Evolutionary conservation across 2,888 invertebrate genomes (phyloP).

Genomic region (Patella depressa): DNA sequence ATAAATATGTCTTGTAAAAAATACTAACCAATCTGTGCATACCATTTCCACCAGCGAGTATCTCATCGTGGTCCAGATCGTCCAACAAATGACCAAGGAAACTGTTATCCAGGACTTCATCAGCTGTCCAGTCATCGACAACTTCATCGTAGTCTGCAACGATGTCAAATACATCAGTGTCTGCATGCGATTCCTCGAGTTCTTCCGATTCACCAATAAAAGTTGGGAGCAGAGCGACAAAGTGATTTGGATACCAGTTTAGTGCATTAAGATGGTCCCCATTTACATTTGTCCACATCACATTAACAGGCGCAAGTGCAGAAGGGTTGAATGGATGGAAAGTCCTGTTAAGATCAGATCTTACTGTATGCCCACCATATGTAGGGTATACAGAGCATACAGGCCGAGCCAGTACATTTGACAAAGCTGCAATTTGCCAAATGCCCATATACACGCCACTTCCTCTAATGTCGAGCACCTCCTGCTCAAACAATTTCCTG

Average conservation of each 20-base stretch:
- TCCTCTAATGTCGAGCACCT: conserved; percentile 27
- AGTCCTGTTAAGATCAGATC: conserved; percentile 7
- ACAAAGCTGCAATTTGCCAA: conserved; percentile 33
- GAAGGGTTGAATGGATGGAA: conserved; percentile 32
- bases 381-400: conserved; percentile 35
- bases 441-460: conserved; percentile 30
- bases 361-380: conserved; percentile 37
- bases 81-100: too few relatives aligned
- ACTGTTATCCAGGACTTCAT: too few relatives aligned
- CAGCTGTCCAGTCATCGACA: too few relatives aligned
- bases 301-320: conserved; percentile 38
- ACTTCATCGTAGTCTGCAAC: too few relatives aligned
- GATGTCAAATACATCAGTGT: background rate
- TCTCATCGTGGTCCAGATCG: too few relatives aligned
- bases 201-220: background rate
- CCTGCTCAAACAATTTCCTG: conserved; percentile 28
- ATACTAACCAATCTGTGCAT: too few relatives aligned
- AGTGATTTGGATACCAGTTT: background rate
- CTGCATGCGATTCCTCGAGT: background rate
- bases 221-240: background rate
- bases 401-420: conserved; percentile 26
- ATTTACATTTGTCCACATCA: background rate
- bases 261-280: background rate
- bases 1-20: too few relatives aligned
- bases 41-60: too few relatives aligned